Percentiles rank a stretch among this genome's conserved stretches.
These are phyloP conservation scores for human DNA, from an alignment of 2,113 vertebrate species.

Conservation along the genomic window GRCh38 chr11:93647501-93648000, in stretches of 20 bases:
- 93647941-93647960: not conserved
- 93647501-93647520: not conserved
- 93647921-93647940: not conserved
- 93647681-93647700: not conserved
- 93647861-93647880: not conserved
- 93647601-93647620: not conserved
- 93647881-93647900: constrained; percentile 9
- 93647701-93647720: not conserved
- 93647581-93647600: not conserved
- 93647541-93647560: not conserved
- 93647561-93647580: not conserved
- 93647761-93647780: not conserved
- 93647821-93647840: not conserved
- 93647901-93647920: not conserved
- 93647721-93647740: not conserved
- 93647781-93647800: not conserved
- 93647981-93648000: not conserved
- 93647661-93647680: not conserved
- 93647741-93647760: not conserved
- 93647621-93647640: not conserved
- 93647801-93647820: not conserved
- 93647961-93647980: not conserved
- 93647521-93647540: not conserved
- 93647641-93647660: constrained; percentile 7
- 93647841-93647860: not conserved